Evolutionary conservation across 1,140 invertebrate species (phyloP).

Genomic region (Homarus americanus): DNA sequence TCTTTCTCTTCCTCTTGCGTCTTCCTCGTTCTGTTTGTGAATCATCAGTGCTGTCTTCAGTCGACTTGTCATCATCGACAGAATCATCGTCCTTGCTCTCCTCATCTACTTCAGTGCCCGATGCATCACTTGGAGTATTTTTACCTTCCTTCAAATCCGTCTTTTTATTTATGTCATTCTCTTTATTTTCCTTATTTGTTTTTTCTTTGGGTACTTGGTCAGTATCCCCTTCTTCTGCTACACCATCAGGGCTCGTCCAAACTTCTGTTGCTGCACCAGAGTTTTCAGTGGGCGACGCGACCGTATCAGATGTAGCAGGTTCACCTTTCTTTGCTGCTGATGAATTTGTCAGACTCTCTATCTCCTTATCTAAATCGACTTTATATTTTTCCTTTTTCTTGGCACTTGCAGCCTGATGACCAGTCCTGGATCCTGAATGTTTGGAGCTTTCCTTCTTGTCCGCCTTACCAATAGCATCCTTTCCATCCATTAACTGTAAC

Average conservation of each 20-base stretch:
- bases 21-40: background rate
- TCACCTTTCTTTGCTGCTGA: conserved; percentile 17
- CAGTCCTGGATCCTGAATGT: conserved; percentile 11
- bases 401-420: conserved; percentile 69
- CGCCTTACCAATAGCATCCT: conserved; percentile 24
- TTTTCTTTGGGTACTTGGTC: background rate
- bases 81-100: background rate
- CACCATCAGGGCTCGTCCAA: background rate
- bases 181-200: background rate
- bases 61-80: background rate
- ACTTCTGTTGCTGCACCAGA: background rate
- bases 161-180: background rate
- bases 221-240: background rate
- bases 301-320: conserved; percentile 28
- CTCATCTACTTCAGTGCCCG: background rate
- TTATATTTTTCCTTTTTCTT: conserved; percentile 71
- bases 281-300: background rate
- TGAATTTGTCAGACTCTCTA: conserved; percentile 51
- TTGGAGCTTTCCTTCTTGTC: conserved; percentile 42
- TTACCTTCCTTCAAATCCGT: background rate
- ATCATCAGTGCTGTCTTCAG: conserved; percentile 26
- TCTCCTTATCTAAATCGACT: conserved; percentile 72
- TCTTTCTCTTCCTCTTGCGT: conserved; percentile 52
- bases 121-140: background rate
- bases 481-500: conserved; percentile 56